These are phyloP conservation scores for Tychaedon coryphoeus DNA, from an alignment of 2,113 vertebrate genomes.

Conservation along the genomic window DNA sequence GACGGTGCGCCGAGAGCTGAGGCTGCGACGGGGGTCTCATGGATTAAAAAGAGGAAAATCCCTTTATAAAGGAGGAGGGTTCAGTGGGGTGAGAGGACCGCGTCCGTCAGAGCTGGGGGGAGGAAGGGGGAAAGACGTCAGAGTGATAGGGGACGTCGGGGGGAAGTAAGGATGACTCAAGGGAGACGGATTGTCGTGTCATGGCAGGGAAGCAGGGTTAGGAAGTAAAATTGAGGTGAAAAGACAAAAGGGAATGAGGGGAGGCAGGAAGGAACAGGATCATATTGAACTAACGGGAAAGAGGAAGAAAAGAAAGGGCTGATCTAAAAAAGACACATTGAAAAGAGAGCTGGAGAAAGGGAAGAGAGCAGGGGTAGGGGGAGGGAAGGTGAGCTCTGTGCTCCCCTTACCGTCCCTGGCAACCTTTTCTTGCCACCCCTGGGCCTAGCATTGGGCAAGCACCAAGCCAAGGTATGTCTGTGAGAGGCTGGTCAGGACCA, in stretches of 20 bases:
- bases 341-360: neutral
- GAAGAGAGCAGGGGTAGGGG: neutral
- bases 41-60: slow-evolving; percentile 59
- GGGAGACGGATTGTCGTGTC: slow-evolving; percentile 49
- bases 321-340: neutral
- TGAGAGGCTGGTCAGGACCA: neutral
- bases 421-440: neutral
- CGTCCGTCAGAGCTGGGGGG: slow-evolving; percentile 78
- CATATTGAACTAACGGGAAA: neutral
- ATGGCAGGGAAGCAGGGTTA: neutral
- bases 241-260: neutral
- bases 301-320: neutral
- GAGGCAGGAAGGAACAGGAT: neutral
- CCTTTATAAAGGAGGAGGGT: slow-evolving; percentile 80
- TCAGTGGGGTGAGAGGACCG: slow-evolving; percentile 23
- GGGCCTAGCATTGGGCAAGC: neutral
- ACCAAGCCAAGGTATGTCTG: rapidly evolving
- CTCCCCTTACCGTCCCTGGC: neutral
- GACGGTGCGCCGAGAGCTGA: neutral
- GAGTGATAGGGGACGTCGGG: slow-evolving; percentile 50
- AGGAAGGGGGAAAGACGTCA: slow-evolving; percentile 72
- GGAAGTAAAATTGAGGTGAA: neutral
- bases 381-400: neutral
- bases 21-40: neutral
- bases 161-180: slow-evolving; percentile 63